These are phyloP conservation scores for Seriola quinqueradiata DNA, from an alignment of 2,113 vertebrate species.

Conservation along the genomic window DNA sequence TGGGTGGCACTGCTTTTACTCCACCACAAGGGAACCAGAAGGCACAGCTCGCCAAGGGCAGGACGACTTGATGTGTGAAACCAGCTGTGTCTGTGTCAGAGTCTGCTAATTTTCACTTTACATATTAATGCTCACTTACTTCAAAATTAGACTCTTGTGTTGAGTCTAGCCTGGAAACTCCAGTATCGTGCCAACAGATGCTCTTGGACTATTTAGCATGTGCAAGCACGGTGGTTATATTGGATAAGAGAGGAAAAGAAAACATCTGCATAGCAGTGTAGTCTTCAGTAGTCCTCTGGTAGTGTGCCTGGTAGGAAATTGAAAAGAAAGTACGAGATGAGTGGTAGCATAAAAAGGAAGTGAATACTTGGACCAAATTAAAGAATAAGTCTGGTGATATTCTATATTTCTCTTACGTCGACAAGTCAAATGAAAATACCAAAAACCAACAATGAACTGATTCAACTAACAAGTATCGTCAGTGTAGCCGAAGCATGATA, in stretches of 20 bases:
- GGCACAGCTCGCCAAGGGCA: conserved; percentile 11
- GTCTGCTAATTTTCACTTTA: conserved; percentile 29
- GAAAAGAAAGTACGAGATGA: conserved; percentile 21
- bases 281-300: conserved; percentile 2
- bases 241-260: conserved; percentile 34
- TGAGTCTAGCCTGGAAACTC: conserved; percentile 11
- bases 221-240: neutral
- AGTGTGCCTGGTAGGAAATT: conserved; percentile 10
- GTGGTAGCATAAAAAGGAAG: neutral
- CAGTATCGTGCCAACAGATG: conserved; percentile 4
- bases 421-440: neutral
- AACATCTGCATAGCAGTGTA: conserved; percentile 25
- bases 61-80: conserved; percentile 1
- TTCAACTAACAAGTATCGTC: neutral
- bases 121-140: conserved; percentile 26
- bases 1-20: conserved; percentile 31
- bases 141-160: conserved; percentile 14
- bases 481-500: neutral
- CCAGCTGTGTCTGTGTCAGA: conserved; percentile 20
- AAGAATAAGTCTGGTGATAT: neutral
- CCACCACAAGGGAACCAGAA: conserved; percentile 29
- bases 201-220: neutral
- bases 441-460: neutral
- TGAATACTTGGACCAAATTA: neutral
- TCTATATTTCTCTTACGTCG: neutral